Percentiles rank a stretch among this genome's conserved stretches.
Conservation (phyloP, 2,888 invertebrate species). For the Rhingia rostrata region DNA sequence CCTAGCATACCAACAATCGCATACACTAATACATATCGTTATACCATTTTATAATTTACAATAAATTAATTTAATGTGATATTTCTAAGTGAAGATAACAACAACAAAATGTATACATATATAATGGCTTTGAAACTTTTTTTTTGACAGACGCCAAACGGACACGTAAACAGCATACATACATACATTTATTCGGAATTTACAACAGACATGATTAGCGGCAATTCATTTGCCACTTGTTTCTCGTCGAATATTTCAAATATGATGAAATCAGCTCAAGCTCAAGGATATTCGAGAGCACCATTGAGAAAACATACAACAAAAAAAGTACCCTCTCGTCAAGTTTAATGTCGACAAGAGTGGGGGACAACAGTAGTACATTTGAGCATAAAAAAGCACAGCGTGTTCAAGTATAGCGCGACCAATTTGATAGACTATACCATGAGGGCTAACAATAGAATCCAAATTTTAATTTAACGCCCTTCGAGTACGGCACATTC, state of each 20-base stretch:
- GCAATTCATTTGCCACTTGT: conserved; percentile 10
- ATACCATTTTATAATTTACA: not conserved
- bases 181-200: not conserved
- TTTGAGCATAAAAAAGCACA: conserved; percentile 5
- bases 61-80: not conserved
- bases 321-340: conserved; percentile 43
- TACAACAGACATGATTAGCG: conserved; percentile 26
- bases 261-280: conserved; percentile 66
- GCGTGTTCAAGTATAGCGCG: not conserved
- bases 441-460: conserved; percentile 45
- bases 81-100: not conserved
- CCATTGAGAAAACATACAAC: conserved; percentile 20
- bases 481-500: conserved; percentile 16
- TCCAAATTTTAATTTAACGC: not conserved
- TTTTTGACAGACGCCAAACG: conserved; percentile 17
- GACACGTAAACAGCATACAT: not conserved
- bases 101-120: not conserved
- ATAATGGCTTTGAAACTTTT: conserved; percentile 26
- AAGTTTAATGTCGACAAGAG: conserved; percentile 61
- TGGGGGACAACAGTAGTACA: conserved; percentile 5
- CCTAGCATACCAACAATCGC: not conserved
- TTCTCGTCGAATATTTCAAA: conserved; percentile 30
- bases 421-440: conserved; percentile 41
- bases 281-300: conserved; percentile 61
- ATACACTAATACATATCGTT: not conserved